Percentiles rank a stretch among this genome's conserved stretches.
Conservation (phyloP, 2,113 vertebrate species). For the Patagioenas fasciata region DNA sequence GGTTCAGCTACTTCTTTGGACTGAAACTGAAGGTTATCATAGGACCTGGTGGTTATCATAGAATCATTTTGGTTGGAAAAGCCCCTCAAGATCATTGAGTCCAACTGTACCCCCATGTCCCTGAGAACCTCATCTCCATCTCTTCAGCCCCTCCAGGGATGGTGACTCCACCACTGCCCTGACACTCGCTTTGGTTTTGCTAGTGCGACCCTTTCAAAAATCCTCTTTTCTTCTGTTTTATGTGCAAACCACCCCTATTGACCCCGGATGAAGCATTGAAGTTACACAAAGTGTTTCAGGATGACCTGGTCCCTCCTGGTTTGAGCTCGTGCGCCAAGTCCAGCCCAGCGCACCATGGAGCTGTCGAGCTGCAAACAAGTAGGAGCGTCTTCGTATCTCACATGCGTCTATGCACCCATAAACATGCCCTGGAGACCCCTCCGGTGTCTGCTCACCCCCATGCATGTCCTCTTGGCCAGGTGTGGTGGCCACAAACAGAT, state of each 20-base stretch:
- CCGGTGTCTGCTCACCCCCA: accelerated
- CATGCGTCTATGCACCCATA: not conserved
- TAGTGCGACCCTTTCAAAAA: not conserved
- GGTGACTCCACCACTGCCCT: too few species aligned
- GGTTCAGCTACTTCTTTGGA: not conserved
- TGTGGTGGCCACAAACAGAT: not conserved
- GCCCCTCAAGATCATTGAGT: too few species aligned
- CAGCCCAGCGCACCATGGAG: accelerated
- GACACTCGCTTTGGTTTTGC: not conserved
- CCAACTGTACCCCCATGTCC: too few species aligned
- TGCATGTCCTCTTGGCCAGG: accelerated
- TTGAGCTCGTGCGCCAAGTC: too few species aligned
- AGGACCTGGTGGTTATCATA: not conserved
- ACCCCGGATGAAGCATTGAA: accelerated
- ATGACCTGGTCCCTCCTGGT: not conserved
- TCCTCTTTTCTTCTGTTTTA: not conserved
- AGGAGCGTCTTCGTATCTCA: not conserved
- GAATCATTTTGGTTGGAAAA: too few species aligned
- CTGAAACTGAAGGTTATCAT: not conserved
- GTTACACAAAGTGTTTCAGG: accelerated
- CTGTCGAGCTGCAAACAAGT: not conserved
- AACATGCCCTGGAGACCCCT: accelerated
- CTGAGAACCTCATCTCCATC: too few species aligned
- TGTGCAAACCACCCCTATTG: not conserved
- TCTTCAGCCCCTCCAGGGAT: too few species aligned